Evolutionary conservation across 92 coral and sea anemone genomes (phyloP), one percentile per base, ranked within the genome.

Genomic region (Porites evermanni): DNA sequence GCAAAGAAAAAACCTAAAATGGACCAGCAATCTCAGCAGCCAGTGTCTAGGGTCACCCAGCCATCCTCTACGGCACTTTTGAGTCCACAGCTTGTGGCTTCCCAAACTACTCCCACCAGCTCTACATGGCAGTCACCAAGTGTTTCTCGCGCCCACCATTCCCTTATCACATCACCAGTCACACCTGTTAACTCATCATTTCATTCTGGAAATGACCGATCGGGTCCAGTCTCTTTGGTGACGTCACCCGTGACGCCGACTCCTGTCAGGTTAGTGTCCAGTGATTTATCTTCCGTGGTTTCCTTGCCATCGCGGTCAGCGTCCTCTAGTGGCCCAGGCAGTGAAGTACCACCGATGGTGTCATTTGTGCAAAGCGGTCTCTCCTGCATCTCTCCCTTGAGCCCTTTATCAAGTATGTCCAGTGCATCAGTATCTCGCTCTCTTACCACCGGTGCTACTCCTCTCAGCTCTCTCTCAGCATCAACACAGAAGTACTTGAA

Each of bases 381-480:
- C 68, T 86, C 95, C 9, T 72, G 68, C 74, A 86, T 92, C 68
- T 75, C 95, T n/a, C 95, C 95, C 12, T 69, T 92, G 72, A 92
- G 95, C 54, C 95, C 95, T 12, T 18, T 79, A 29, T 59, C 82
- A 9, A 50, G 53, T 18, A 64, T 74, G 65, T 17, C 80, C 50
- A 19, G 3, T 52, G 76, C 50, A 24, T 70, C 61, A 6, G 58
- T 70, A 19, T 47, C 70, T 69, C 79, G 63, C 16, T 56, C 17
- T 2, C 77, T 67, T 60, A 77, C 84, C 53, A 53, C 80, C 6
- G 20, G 77, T 26, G 65, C 65, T 13, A 76, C 88, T 0, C 88
- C 88, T 7, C 88, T 85, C 5, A 85, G 82, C 14, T 85, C 88
- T 29, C 88, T 85, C 16, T 76, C 88, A 2, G 82, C 79, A 8